Percentiles rank a stretch among this genome's conserved stretches.
phyloP scores from a whole-genome alignment of 2,113 vertebrate species.

The Todiramphus saurophagus region DNA sequence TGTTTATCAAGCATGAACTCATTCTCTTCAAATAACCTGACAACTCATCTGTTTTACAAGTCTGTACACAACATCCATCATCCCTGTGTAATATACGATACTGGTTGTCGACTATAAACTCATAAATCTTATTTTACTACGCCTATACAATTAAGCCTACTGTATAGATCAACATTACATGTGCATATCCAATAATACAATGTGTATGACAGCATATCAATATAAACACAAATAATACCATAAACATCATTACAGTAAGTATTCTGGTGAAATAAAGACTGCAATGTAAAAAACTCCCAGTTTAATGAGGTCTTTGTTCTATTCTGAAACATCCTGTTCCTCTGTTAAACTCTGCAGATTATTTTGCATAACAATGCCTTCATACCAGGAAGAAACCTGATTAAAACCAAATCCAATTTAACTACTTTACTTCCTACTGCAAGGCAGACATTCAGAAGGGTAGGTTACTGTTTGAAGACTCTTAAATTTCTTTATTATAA shows the following conservation, averaged over 20 bases:
- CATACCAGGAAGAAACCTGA: constrained; percentile 1
- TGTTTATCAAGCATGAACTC: neutral
- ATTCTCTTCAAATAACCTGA: neutral
- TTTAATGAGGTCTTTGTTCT: neutral
- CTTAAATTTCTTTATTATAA: neutral
- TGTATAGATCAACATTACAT: neutral
- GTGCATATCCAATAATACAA: neutral
- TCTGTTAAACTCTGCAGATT: neutral
- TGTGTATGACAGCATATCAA: neutral
- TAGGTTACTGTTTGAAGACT: neutral
- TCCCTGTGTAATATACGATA: neutral
- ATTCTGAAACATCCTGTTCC: neutral
- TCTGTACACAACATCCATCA: neutral
- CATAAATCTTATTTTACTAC: neutral
- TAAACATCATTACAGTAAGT: neutral
- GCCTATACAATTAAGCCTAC: neutral
- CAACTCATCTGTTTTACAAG: neutral
- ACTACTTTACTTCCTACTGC: neutral
- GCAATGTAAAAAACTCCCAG: neutral
- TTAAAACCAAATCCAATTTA: neutral
- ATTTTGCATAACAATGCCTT: neutral
- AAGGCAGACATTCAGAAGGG: neutral
- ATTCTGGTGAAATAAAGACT: neutral
- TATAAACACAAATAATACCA: neutral
- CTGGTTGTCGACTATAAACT: neutral